phyloP scores from a whole-genome alignment of 2,888 invertebrate species.

The Heteromurus nitidus region DNA sequence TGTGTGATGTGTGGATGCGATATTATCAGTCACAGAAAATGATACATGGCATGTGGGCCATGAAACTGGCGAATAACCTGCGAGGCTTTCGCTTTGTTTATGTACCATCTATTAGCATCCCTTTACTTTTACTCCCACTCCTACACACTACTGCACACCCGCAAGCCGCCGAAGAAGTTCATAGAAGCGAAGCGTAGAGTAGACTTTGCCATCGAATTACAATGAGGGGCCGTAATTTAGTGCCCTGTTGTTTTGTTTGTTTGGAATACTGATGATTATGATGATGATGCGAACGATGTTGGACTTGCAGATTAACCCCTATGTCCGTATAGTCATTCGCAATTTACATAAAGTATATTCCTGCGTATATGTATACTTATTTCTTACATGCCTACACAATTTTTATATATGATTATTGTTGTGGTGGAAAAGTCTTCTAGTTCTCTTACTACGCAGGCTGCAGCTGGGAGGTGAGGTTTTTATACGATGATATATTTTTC shows the following conservation, averaged over 20 bases:
- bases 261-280: slow-evolving; percentile 60
- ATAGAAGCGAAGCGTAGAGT: slow-evolving; percentile 27
- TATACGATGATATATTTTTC: slow-evolving; percentile 45
- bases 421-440: slow-evolving; percentile 10
- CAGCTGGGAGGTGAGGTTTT: slow-evolving; percentile 21
- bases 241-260: slow-evolving; percentile 45
- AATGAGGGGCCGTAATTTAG: slow-evolving; percentile 61
- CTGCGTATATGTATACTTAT: neutral
- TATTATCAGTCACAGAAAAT: slow-evolving; percentile 68
- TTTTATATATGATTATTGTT: slow-evolving; percentile 11
- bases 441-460: slow-evolving; percentile 23
- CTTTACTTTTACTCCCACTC: slow-evolving; percentile 46
- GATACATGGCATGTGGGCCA: slow-evolving; percentile 63
- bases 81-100: too few relatives aligned
- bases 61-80: slow-evolving; percentile 55
- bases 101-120: too few relatives aligned
- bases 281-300: neutral
- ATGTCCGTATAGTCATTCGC: slow-evolving; percentile 43
- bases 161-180: slow-evolving; percentile 17
- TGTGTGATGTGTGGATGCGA: slow-evolving; percentile 50
- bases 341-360: slow-evolving; percentile 32
- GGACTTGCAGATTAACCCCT: slow-evolving; percentile 3
- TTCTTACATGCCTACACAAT: slow-evolving; percentile 41
- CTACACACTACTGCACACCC: too few relatives aligned
- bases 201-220: slow-evolving; percentile 45